Evolutionary conservation across 2,113 vertebrate species (phyloP).

Genomic region (Corythaeola cristata): DNA sequence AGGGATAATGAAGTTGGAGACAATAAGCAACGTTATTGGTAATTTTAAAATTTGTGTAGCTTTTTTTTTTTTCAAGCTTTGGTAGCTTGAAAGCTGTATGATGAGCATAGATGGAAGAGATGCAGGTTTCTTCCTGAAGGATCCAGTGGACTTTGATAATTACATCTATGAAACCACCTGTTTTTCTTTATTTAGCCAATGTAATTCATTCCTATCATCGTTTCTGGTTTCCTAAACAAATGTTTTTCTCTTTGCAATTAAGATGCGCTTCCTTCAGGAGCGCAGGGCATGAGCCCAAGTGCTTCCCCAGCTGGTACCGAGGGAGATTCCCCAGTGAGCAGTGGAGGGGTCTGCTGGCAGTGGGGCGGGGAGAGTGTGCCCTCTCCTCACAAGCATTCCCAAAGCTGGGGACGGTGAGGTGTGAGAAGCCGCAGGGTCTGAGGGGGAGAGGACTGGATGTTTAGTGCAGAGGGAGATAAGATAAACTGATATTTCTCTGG

Average conservation of each 20-base stretch:
- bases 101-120: not conserved
- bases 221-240: not conserved
- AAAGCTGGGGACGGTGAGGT: not conserved
- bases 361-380: not conserved
- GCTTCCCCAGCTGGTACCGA: not conserved
- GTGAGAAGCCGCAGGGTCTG: not conserved
- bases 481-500: not conserved
- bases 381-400: not conserved
- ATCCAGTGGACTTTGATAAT: not conserved
- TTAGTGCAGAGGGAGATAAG: not conserved
- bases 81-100: not conserved
- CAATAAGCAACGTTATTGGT: not conserved
- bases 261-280: not conserved
- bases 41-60: not conserved
- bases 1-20: not conserved
- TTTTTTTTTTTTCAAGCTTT: not conserved
- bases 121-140: not conserved
- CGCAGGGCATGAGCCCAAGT: not conserved
- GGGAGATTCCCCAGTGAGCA: not conserved
- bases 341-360: not conserved
- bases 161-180: not conserved
- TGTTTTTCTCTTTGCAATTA: not conserved
- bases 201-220: not conserved
- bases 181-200: not conserved
- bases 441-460: not conserved